Base-by-base conservation (phyloP, 2,113 vertebrate genomes). In the Theristicus caerulescens region DNA sequence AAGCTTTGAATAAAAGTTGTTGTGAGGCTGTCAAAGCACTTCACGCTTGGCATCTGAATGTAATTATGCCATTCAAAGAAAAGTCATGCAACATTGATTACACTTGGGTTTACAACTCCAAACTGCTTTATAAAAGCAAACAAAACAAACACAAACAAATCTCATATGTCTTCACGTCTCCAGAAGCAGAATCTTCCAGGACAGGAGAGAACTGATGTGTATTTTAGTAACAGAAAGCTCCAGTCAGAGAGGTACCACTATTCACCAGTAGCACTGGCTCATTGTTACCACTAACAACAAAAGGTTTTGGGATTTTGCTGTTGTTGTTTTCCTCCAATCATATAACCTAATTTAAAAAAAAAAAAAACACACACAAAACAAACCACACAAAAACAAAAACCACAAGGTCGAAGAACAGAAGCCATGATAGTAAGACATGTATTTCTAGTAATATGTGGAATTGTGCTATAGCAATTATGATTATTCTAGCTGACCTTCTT, bases 111-210 rank as follows among this genome's bases (percentile, higher is more conserved):
- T 95, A 95, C 94, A 90, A 76, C 64, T 96, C 52, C 84, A 95
- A 85, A 97, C 91, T 90, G 86, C 95, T 97, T 74, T 94, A 80
- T 36, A 38, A 87, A 94, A 97, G 86, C 59, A 95, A 97, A 94
- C 5, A 54, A 95, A 95, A 94, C 81, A 97, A 96, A 97, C 42
- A 96, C 92, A 98, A 98, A 97, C 97, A 95, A 93, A 88, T n/a
- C 79, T 70, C 77, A 67, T 9, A 9, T 64, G 80, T 92, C 47
- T 29, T 70, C 36, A 16, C 73, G 82, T 79, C 92, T 95, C 64
- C 67, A 93, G 69, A 72, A 55, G 29, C 47, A 93, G 64, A 94
- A 72, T 82, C 93, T 95, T 87, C 59, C 71, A 92, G 84, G 70
- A 85, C 18, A 95, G 58, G 91, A 81, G 13, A 91, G 80, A 94